Percentiles rank a stretch among this genome's conserved stretches.
These are phyloP conservation scores for Todus mexicanus DNA, from an alignment of 2,797 vertebrate species.

Conservation along the genomic window DNA sequence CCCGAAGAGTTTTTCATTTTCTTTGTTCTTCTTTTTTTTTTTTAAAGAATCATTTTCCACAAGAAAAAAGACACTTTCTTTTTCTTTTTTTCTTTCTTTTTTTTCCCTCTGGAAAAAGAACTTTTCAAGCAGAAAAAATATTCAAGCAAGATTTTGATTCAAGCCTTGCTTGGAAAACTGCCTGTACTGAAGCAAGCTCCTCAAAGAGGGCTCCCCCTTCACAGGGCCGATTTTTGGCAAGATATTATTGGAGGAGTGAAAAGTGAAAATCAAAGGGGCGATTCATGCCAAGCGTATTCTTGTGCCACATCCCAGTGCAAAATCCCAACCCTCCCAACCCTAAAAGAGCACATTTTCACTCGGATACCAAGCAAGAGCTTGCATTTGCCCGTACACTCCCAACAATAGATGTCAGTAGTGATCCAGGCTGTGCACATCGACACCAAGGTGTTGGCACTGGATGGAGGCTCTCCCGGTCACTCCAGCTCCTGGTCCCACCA, in stretches of 20 bases:
- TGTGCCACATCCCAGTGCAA: rapidly evolving
- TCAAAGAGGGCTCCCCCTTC: background rate
- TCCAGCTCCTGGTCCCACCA: background rate
- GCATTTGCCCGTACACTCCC: background rate
- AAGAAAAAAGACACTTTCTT: background rate
- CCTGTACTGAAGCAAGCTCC: background rate
- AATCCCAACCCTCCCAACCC: background rate
- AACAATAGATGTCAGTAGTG: constrained; percentile 2
- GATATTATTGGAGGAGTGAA: background rate
- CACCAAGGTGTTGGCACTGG: rapidly evolving
- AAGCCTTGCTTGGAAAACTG: background rate
- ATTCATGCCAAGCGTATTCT: background rate
- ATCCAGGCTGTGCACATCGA: background rate
- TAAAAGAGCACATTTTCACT: background rate
- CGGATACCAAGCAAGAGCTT: background rate
- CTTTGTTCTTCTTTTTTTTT: background rate
- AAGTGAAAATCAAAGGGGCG: background rate
- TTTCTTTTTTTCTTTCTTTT: too few species aligned
- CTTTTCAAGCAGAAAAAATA: background rate
- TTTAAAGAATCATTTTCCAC: background rate
- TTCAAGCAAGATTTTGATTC: background rate
- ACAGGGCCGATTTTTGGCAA: background rate
- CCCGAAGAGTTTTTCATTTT: background rate
- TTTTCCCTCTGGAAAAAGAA: background rate
- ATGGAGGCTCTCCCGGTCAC: rapidly evolving